Evolutionary conservation across 2,113 vertebrate genomes (phyloP).

Genomic region (Seriola quinqueradiata): DNA sequence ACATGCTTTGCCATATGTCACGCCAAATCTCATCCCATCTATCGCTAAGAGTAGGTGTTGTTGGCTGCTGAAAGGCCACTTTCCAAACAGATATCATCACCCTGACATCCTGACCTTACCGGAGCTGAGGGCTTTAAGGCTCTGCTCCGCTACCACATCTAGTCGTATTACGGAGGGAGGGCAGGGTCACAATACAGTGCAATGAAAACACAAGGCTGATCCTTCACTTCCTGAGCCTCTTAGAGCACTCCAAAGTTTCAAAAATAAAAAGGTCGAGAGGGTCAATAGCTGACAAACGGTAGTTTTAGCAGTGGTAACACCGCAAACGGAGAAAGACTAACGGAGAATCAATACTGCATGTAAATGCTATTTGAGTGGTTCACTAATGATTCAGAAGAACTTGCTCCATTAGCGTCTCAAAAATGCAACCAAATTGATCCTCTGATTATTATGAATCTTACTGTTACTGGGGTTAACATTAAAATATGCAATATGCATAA

Average conservation of each 20-base stretch:
- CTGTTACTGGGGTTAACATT: no score
- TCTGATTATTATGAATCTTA: background rate
- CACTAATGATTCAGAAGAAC: background rate
- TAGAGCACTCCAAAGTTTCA: background rate
- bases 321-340: background rate
- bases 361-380: background rate
- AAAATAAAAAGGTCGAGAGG: background rate
- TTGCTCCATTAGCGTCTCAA: background rate
- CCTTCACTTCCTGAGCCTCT: constrained; percentile 3
- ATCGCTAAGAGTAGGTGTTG: constrained; percentile 46
- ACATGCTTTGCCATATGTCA: constrained; percentile 71
- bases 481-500: no score
- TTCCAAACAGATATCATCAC: constrained; percentile 57
- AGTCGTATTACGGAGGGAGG: constrained; percentile 31
- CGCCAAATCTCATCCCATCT: constrained; percentile 59
- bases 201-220: constrained; percentile 32
- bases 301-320: background rate
- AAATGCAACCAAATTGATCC: background rate
- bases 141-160: constrained; percentile 42
- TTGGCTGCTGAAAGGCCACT: constrained; percentile 59
- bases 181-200: constrained; percentile 7
- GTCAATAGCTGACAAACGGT: background rate
- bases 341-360: background rate
- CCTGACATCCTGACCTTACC: constrained; percentile 49
- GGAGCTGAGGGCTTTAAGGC: constrained; percentile 30